Evolutionary conservation across 2,888 invertebrate species (phyloP).

Genomic region (Pherbina coryleti): DNA sequence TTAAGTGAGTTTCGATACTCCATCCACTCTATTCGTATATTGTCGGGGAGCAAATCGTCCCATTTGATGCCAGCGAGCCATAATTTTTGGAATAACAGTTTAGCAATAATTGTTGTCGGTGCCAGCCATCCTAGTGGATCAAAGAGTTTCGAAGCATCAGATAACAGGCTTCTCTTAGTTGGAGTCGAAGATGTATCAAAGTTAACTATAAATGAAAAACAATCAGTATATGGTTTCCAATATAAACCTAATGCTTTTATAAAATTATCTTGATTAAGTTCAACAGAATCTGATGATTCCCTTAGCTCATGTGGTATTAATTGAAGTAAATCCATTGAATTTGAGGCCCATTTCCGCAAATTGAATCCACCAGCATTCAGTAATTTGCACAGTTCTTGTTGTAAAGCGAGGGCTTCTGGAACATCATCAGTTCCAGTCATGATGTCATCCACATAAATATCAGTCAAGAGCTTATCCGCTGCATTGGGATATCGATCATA

Average conservation of each 20-base stretch:
- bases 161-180: no score
- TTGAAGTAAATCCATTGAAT: no score
- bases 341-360: neutral
- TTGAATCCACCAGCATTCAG: neutral
- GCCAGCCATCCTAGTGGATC: slow-evolving; percentile 45
- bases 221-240: neutral
- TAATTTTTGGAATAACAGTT: slow-evolving; percentile 45
- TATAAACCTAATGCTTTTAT: neutral
- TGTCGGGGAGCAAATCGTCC: slow-evolving; percentile 29
- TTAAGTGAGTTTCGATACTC: neutral
- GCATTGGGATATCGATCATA: no score
- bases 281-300: neutral
- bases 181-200: no score
- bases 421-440: no score
- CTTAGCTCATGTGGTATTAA: neutral
- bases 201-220: no score
- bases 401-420: neutral
- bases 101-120: slow-evolving; percentile 41
- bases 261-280: slow-evolving; percentile 1
- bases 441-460: no score
- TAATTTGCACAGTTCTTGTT: neutral
- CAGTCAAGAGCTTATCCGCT: no score
- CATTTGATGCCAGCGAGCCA: slow-evolving; percentile 41
- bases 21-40: neutral
- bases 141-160: slow-evolving; percentile 41